phyloP scores from a whole-genome alignment of 1,140 invertebrate species.

The Pseudomyrmex cubaensis region DNA sequence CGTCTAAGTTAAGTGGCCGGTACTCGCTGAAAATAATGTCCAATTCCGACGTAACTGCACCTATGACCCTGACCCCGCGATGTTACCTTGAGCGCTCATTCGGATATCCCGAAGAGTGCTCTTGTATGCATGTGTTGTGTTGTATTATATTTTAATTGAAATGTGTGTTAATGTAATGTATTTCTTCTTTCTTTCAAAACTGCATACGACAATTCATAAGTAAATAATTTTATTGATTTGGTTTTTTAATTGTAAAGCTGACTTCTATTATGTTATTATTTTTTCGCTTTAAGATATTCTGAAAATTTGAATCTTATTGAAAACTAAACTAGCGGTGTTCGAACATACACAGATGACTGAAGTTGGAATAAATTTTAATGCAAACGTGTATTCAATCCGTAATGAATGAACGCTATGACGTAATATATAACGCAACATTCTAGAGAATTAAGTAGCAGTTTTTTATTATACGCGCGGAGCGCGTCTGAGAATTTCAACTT shows the following conservation, averaged over 20 bases:
- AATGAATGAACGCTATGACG: constrained; percentile 1
- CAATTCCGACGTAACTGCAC: constrained; percentile 76
- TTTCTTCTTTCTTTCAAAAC: neutral
- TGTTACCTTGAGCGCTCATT: constrained; percentile 70
- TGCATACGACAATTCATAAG: neutral
- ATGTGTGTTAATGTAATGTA: neutral
- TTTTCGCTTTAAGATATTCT: too few relatives aligned
- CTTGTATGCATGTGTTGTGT: neutral
- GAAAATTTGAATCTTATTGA: too few relatives aligned
- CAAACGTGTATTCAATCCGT: neutral
- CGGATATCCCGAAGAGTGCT: constrained; percentile 53
- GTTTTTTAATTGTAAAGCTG: too few relatives aligned
- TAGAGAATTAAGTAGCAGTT: neutral
- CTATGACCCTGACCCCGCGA: constrained; percentile 72
- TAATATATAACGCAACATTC: neutral
- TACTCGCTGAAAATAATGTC: constrained; percentile 79
- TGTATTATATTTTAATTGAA: constrained; percentile 7
- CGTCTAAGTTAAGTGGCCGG: constrained; percentile 69
- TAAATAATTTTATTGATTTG: neutral
- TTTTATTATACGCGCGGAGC: neutral
- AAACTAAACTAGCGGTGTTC: too few relatives aligned
- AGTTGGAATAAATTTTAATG: neutral
- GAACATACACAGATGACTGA: too few relatives aligned
- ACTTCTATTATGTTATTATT: too few relatives aligned
- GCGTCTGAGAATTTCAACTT: constrained; percentile 10